phyloP scores from a whole-genome alignment of 2,888 invertebrate genomes.

The Chloroclysta siterata region DNA sequence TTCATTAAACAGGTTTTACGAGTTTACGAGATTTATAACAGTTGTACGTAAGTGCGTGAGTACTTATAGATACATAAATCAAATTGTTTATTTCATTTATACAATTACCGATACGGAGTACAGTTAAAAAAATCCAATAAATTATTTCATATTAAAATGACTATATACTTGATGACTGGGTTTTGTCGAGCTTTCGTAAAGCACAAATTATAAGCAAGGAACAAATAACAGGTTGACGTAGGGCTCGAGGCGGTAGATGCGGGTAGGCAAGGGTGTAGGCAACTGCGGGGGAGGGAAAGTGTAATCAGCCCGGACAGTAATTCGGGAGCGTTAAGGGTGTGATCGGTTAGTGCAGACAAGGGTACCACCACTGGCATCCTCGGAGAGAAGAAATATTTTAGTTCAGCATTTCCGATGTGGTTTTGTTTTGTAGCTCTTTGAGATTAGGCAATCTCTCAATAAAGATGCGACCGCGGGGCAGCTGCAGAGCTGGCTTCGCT shows the following conservation, averaged over 20 bases:
- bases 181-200: conserved; percentile 78
- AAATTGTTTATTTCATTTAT: conserved; percentile 44
- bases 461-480: conserved; percentile 78
- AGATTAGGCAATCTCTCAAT: conserved; percentile 83
- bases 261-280: conserved; percentile 46
- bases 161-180: conserved; percentile 57
- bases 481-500: conserved; percentile 65
- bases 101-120: conserved; percentile 50
- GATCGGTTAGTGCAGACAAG: conserved; percentile 83
- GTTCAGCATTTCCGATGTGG: conserved; percentile 82
- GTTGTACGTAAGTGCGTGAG: conserved; percentile 9
- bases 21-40: conserved; percentile 63
- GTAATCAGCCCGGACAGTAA: conserved; percentile 83
- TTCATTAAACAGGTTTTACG: conserved; percentile 68
- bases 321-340: conserved; percentile 83
- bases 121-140: too few relatives aligned
- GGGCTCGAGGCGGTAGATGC: conserved; percentile 61
- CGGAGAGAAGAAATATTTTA: conserved; percentile 83
- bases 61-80: conserved; percentile 13
- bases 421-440: conserved; percentile 84
- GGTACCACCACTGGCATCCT: conserved; percentile 79
- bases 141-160: too few relatives aligned
- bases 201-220: conserved; percentile 81
- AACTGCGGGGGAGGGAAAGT: conserved; percentile 56
- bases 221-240: conserved; percentile 82